Evolutionary conservation across 2,888 invertebrate genomes (phyloP).

Genomic region (Nomada goodeniana): DNA sequence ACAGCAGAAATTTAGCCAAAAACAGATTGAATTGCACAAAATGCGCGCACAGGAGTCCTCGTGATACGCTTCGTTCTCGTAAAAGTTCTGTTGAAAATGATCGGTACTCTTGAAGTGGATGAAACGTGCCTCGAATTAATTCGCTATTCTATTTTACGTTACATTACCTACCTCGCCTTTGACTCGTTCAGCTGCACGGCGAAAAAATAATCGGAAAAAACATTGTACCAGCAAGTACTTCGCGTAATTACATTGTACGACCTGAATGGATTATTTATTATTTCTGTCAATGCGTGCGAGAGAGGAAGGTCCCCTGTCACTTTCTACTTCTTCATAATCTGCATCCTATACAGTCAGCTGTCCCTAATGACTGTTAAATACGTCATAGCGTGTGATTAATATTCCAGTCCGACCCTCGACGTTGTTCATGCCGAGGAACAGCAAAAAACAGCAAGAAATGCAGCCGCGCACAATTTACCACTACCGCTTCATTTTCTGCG

Average conservation of each 20-base stretch:
- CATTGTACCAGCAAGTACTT: constrained; percentile 8
- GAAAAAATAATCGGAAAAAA: not conserved
- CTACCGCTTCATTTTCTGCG: not conserved
- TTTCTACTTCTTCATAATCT: constrained; percentile 45
- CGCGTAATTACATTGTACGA: constrained; percentile 19
- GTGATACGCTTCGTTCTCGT: not conserved
- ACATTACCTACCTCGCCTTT: not conserved
- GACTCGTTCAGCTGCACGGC: not conserved
- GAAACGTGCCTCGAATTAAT: not conserved
- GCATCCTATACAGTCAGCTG: constrained; percentile 53
- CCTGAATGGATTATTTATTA: constrained; percentile 44
- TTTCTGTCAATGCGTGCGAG: constrained; percentile 33
- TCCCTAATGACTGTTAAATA: constrained; percentile 70
- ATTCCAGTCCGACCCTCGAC: constrained; percentile 49
- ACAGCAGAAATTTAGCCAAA: not conserved
- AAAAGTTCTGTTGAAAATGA: constrained; percentile 6
- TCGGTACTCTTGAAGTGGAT: not conserved
- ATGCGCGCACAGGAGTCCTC: not conserved
- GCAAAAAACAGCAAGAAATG: constrained; percentile 21
- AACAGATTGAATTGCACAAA: not conserved
- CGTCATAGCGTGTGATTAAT: constrained; percentile 73
- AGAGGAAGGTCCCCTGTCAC: constrained; percentile 43
- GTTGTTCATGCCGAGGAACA: constrained; percentile 35
- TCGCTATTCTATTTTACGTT: not conserved
- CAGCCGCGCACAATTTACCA: constrained; percentile 12